Percentiles rank a stretch among this genome's conserved stretches.
Evolutionary conservation across 2,888 invertebrate genomes (phyloP).

Genomic region (Crocallis elinguaria): DNA sequence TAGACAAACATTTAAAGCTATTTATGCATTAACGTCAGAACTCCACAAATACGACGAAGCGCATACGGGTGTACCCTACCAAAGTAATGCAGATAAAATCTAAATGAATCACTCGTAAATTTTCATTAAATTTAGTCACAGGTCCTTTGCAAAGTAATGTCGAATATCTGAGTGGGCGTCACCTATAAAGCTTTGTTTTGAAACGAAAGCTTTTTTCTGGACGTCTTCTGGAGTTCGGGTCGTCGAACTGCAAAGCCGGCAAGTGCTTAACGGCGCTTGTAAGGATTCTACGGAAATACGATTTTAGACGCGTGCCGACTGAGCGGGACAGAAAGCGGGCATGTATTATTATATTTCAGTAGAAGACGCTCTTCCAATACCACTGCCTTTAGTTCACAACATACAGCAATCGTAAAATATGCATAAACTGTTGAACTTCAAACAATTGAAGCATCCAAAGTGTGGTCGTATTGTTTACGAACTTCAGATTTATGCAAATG

Average conservation of each 20-base stretch:
- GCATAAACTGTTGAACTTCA: slow-evolving; percentile 46
- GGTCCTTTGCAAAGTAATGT: slow-evolving; percentile 33
- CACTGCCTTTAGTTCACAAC: slow-evolving; percentile 43
- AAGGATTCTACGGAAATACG: slow-evolving; percentile 84
- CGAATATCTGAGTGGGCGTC: slow-evolving; percentile 40
- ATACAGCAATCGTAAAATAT: slow-evolving; percentile 34
- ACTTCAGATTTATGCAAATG: slow-evolving; percentile 55
- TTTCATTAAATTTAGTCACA: slow-evolving; percentile 51
- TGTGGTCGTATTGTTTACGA: slow-evolving; percentile 59
- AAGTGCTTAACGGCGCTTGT: slow-evolving; percentile 81
- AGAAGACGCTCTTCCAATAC: slow-evolving; percentile 50
- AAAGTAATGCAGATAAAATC: slow-evolving; percentile 37
- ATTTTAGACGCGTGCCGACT: slow-evolving; percentile 74
- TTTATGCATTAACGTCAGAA: slow-evolving; percentile 40
- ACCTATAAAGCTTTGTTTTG: slow-evolving; percentile 62
- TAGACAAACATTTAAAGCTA: slow-evolving; percentile 16
- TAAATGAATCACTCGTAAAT: slow-evolving; percentile 46
- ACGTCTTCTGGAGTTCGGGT: slow-evolving; percentile 69
- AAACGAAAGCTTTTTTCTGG: slow-evolving; percentile 66
- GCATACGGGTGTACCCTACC: slow-evolving; percentile 41
- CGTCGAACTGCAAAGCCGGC: slow-evolving; percentile 81
- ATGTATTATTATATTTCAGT: slow-evolving; percentile 47
- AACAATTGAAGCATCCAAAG: slow-evolving; percentile 49
- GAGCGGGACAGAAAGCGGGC: slow-evolving; percentile 58
- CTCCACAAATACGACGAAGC: slow-evolving; percentile 54